Percentiles rank a stretch among this genome's conserved stretches.
phyloP scores from a whole-genome alignment of 2,888 invertebrate genomes.

The Tillus elongatus region DNA sequence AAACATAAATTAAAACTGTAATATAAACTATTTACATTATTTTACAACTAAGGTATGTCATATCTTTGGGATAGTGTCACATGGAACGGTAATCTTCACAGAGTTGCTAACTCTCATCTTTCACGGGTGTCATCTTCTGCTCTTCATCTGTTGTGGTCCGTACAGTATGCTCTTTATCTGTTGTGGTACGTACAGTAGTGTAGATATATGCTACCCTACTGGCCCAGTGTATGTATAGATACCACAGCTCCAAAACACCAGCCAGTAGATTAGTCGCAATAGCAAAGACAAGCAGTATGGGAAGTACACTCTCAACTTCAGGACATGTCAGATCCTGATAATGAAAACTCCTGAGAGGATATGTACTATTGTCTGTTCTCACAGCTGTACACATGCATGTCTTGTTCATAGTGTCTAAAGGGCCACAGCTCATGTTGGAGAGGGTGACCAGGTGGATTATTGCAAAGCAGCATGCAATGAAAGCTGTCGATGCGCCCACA shows the following conservation, averaged over 20 bases:
- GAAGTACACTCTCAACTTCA: slow-evolving; percentile 39
- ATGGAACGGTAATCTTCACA: slow-evolving; percentile 1
- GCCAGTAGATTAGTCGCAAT: slow-evolving; percentile 38
- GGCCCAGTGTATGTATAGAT: slow-evolving; percentile 38
- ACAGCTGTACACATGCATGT: slow-evolving; percentile 38
- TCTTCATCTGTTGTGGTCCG: too few relatives aligned
- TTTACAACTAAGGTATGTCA: too few relatives aligned
- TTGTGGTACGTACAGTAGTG: slow-evolving; percentile 36
- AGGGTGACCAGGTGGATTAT: slow-evolving; percentile 38
- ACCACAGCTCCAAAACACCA: slow-evolving; percentile 35
- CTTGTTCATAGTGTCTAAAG: slow-evolving; percentile 34
- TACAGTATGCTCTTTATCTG: too few relatives aligned
- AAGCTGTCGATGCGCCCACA: slow-evolving; percentile 35
- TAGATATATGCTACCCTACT: slow-evolving; percentile 37
- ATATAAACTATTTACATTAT: too few relatives aligned
- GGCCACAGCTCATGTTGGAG: slow-evolving; percentile 37
- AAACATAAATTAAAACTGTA: too few relatives aligned
- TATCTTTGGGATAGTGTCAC: too few relatives aligned
- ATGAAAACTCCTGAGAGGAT: slow-evolving; percentile 32
- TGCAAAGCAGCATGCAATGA: slow-evolving; percentile 38
- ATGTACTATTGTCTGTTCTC: slow-evolving; percentile 18
- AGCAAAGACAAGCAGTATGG: slow-evolving; percentile 37
- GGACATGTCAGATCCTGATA: slow-evolving; percentile 42
- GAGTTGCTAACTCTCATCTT: background rate
- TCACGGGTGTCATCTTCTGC: background rate